Evolutionary conservation across 2,888 invertebrate species (phyloP), one percentile per base, ranked within the genome.

Genomic region (Diadromus collaris): DNA sequence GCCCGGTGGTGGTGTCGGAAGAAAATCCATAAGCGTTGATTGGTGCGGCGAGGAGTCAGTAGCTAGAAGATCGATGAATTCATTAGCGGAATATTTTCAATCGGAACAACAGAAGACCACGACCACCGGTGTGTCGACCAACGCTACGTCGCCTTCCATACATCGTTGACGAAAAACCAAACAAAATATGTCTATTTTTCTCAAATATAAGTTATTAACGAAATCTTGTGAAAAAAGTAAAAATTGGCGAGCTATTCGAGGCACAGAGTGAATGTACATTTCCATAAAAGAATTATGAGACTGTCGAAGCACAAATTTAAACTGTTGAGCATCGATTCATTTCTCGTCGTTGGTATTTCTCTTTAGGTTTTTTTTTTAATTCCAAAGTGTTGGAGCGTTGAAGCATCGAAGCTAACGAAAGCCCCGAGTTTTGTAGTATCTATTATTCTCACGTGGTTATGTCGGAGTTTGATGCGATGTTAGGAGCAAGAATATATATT

Each of bases 31-130:
- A 83, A 96, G 96, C 34, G 91, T 95, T 67, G 96, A 96, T 85
- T 96, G 95, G 94, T 94, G 94, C 32, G 93, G 95, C 10, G 93
- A 94, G 27, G 95, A 95, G 83, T 94, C 94, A 79, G 91, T 96
- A 67, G 96, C 95, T 46, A 95, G 96, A 87, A 94, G 93, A 84
- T 95, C 96, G 9, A 96, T 96, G 92, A 95, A 95, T 84, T 96
- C 96, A 73, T 92, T 96, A 58, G 96, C 96, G 83, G 95, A 95
- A 73, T 96, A 96, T 91, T 96, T 96, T 90, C 95, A 95, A 81
- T 91, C 92, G 58, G 89, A 89, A 64, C 89, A 88, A 73, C 86
- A 88, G 60, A 87, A 89, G 69, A 65, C 81, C 9, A 70, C 69
- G 41, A 76, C 65, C 60, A 58, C 54, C n/a, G 67, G 68, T 9